These are phyloP conservation scores for Tenebrosternarchus preto DNA, from an alignment of 2,113 vertebrate genomes.

Conservation along the genomic window DNA sequence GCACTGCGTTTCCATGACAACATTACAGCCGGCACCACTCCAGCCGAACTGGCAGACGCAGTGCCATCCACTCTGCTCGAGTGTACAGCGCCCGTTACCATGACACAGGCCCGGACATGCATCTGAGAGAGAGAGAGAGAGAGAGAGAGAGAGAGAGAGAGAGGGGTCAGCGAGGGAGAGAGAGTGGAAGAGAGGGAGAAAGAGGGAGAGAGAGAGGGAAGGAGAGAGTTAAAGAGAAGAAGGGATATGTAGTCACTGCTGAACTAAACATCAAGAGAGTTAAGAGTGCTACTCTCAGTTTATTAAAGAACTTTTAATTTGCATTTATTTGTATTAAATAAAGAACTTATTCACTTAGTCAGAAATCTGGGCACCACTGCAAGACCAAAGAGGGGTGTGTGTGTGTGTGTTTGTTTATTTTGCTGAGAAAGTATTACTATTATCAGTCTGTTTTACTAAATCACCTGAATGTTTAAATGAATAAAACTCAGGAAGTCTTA, in stretches of 20 bases:
- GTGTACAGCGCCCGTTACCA: slow-evolving; percentile 93
- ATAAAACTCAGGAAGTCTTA: slow-evolving; percentile 40
- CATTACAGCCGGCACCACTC: slow-evolving; percentile 91
- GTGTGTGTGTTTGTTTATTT: slow-evolving; percentile 19
- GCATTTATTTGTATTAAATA: too few relatives aligned
- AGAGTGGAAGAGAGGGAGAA: slow-evolving; percentile 57
- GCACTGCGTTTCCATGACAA: slow-evolving; percentile 98
- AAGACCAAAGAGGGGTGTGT: slow-evolving; percentile 2
- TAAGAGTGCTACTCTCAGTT: too few relatives aligned
- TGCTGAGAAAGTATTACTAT: too few relatives aligned
- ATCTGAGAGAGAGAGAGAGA: slow-evolving; percentile 72
- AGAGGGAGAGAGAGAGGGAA: slow-evolving; percentile 58
- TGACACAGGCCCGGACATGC: slow-evolving; percentile 96
- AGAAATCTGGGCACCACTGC: too few relatives aligned
- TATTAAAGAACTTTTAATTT: neutral
- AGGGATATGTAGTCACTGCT: neutral
- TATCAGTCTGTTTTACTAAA: neutral
- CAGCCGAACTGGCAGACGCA: slow-evolving; percentile 97
- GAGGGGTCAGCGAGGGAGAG: slow-evolving; percentile 53
- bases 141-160: slow-evolving; percentile 60
- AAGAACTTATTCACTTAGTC: too few relatives aligned
- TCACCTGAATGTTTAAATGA: neutral
- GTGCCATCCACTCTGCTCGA: slow-evolving; percentile 98
- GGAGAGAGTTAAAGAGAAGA: slow-evolving; percentile 29
- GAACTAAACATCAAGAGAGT: too few relatives aligned